phyloP scores from a whole-genome alignment of 2,797 vertebrate genomes.

The Ciconia nigra region DNA sequence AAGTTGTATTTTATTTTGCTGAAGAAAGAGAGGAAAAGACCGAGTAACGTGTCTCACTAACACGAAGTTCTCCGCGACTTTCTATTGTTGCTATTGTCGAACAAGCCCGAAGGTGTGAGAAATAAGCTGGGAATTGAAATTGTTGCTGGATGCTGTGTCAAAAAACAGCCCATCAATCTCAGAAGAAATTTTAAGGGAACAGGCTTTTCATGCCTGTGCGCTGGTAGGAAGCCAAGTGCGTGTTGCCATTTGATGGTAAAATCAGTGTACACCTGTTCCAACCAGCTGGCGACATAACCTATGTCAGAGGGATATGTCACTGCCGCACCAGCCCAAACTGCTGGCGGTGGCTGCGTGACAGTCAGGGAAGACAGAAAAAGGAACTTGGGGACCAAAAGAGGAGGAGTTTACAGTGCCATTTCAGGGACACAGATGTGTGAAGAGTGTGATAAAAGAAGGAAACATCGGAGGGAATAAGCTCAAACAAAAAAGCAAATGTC shows the following conservation, averaged over 20 bases:
- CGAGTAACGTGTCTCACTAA: conserved; percentile 53
- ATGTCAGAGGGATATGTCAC: conserved; percentile 79
- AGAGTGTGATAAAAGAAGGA: conserved; percentile 86
- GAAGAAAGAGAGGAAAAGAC: not conserved
- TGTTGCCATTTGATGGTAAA: conserved; percentile 86
- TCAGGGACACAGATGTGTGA: conserved; percentile 85
- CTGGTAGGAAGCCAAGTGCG: conserved; percentile 89
- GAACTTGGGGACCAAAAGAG: conserved; percentile 76
- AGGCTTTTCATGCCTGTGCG: conserved; percentile 85
- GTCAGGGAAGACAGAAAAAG: conserved; percentile 76
- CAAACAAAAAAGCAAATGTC: conserved; percentile 88
- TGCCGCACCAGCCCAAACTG: conserved; percentile 72
- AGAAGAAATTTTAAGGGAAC: conserved; percentile 75
- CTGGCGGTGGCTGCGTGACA: conserved; percentile 74
- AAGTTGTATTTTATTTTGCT: not conserved
- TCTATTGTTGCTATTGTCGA: not conserved
- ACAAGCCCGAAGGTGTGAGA: not conserved
- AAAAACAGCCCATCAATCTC: conserved; percentile 81
- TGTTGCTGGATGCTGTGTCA: conserved; percentile 69
- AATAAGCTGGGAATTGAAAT: conserved; percentile 59
- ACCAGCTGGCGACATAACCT: conserved; percentile 91
- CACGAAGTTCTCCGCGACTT: conserved; percentile 40
- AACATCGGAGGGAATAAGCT: conserved; percentile 85
- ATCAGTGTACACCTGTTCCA: conserved; percentile 92
- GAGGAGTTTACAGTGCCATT: conserved; percentile 71